Evolutionary conservation across 2,888 invertebrate genomes (phyloP).

Genomic region (Nephrocerus scutellatus): DNA sequence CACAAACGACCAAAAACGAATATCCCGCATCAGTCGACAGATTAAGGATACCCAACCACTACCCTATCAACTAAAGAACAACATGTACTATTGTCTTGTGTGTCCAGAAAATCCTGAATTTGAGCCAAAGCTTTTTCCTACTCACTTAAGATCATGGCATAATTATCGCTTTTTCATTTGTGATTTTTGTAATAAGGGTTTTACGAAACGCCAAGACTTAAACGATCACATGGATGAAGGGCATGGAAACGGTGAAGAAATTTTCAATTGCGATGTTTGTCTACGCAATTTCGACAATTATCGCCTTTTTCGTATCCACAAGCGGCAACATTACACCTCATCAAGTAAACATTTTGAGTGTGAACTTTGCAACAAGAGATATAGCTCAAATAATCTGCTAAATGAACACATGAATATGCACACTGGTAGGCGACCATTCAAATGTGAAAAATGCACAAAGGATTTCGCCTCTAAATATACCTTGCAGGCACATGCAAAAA

Average conservation of each 20-base stretch:
- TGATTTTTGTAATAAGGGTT: conserved; percentile 60
- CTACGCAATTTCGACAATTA: conserved; percentile 57
- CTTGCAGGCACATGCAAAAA: conserved; percentile 67
- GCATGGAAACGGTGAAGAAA: conserved; percentile 32
- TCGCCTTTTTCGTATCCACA: conserved; percentile 56
- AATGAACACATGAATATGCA: conserved; percentile 69
- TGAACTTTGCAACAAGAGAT: conserved; percentile 59
- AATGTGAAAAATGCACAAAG: conserved; percentile 61
- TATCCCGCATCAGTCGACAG: conserved; percentile 11
- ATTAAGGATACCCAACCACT: conserved; percentile 3
- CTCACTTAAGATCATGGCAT: conserved; percentile 58
- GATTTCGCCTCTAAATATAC: conserved; percentile 75
- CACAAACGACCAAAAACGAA: conserved; percentile 9
- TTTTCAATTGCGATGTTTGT: conserved; percentile 53
- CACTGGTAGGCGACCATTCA: conserved; percentile 60
- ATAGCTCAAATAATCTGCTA: conserved; percentile 61
- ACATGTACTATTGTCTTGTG: conserved; percentile 50
- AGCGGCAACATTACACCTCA: conserved; percentile 55
- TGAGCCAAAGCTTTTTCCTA: conserved; percentile 55
- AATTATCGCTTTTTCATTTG: conserved; percentile 63
- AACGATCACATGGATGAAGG: conserved; percentile 59
- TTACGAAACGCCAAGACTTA: conserved; percentile 57
- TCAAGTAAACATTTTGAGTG: conserved; percentile 60
- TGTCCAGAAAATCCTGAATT: conserved; percentile 38
- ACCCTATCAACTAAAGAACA: conserved; percentile 38